These are phyloP conservation scores for Diprion similis DNA, from an alignment of 1,140 invertebrate species.

Conservation along the genomic window DNA sequence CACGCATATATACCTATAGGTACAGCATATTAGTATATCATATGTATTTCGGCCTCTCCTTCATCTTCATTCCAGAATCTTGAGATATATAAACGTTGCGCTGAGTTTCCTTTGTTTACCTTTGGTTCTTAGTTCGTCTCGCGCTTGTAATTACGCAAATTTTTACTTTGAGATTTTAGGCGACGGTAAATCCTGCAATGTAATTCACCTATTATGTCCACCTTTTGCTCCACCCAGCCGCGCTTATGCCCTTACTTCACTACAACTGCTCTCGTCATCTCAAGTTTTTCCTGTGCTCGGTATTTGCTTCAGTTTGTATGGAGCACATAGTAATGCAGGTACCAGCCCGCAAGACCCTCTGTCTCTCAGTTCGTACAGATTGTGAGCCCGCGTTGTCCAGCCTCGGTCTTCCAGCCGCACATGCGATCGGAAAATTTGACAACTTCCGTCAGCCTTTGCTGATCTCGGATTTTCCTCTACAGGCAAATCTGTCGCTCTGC, in stretches of 20 bases:
- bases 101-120: too few relatives aligned
- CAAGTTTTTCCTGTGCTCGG: constrained; percentile 89
- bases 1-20: too few relatives aligned
- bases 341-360: constrained; percentile 85
- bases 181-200: too few relatives aligned
- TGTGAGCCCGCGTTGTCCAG: constrained; percentile 79
- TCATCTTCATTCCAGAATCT: too few relatives aligned
- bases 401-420: constrained; percentile 75
- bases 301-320: constrained; percentile 92
- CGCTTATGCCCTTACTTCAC: constrained; percentile 80
- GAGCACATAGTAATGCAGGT: constrained; percentile 86
- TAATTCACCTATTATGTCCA: constrained; percentile 15
- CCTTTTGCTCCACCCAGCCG: constrained; percentile 68
- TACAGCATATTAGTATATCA: too few relatives aligned
- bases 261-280: constrained; percentile 88
- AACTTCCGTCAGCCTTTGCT: not conserved
- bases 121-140: too few relatives aligned
- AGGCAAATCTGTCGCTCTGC: constrained; percentile 47
- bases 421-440: not conserved
- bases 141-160: too few relatives aligned
- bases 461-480: too few relatives aligned
- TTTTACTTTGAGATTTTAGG: too few relatives aligned
- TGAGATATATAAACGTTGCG: too few relatives aligned
- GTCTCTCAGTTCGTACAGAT: constrained; percentile 78
- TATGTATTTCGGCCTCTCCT: too few relatives aligned